These are phyloP conservation scores for Formica selysi DNA, from an alignment of 1,140 invertebrate species.

Conservation along the genomic window DNA sequence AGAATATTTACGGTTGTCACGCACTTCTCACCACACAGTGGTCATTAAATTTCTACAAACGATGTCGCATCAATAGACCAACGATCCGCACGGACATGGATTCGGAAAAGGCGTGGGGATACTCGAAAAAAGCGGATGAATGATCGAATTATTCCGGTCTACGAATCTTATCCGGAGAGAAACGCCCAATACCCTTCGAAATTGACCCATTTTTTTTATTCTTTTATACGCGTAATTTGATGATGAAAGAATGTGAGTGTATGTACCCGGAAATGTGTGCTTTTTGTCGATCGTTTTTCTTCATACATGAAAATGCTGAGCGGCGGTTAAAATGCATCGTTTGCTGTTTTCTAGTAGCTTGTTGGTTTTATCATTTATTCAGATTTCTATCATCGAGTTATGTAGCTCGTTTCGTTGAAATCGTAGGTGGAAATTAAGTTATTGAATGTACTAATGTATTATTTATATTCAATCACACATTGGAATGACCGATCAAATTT, in stretches of 20 bases:
- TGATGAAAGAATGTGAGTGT: constrained; percentile 27
- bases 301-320: constrained; percentile 30
- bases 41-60: constrained; percentile 61
- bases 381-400: constrained; percentile 43
- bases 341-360: constrained; percentile 49
- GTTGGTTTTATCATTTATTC: constrained; percentile 40
- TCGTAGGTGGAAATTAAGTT: neutral
- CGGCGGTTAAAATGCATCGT: constrained; percentile 26
- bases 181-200: constrained; percentile 7
- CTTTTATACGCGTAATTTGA: constrained; percentile 44
- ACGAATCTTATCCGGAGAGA: constrained; percentile 32
- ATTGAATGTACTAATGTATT: neutral
- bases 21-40: constrained; percentile 12
- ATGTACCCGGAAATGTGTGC: neutral
- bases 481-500: neutral
- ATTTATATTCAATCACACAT: neutral
- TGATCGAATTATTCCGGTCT: constrained; percentile 61
- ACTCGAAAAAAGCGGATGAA: constrained; percentile 34
- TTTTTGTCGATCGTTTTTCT: constrained; percentile 36
- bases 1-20: constrained; percentile 7
- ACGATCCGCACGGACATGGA: constrained; percentile 19
- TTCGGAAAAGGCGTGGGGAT: constrained; percentile 51
- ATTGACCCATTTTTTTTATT: constrained; percentile 45
- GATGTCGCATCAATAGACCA: constrained; percentile 45
- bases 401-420: constrained; percentile 2